A percentile compares a stretch with the other conserved stretches of the same genome.
These are phyloP conservation scores for Phrynocephalus vlangalii DNA, from an alignment of 2,797 vertebrate species.

Conservation along the genomic window DNA sequence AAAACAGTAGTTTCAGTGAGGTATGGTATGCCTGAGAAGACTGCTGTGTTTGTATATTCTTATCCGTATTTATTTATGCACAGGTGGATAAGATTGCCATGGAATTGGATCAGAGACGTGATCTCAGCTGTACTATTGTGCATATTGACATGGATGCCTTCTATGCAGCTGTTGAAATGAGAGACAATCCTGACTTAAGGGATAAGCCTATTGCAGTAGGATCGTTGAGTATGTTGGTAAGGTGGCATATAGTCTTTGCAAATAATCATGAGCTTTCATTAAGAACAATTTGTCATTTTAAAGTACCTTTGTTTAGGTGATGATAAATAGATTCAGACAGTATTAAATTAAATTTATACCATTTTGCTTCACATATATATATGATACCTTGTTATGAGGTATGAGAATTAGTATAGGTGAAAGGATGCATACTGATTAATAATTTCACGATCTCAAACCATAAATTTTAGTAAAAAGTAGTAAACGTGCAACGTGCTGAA, in stretches of 20 bases:
- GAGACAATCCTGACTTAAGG: constrained; percentile 91
- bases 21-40: background rate
- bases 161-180: constrained; percentile 97
- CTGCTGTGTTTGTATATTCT: constrained; percentile 12
- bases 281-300: background rate
- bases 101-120: constrained; percentile 85
- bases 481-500: too few relatives aligned
- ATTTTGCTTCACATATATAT: too few relatives aligned
- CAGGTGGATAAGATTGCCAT: constrained; percentile 86
- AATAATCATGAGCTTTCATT: background rate
- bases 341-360: too few relatives aligned
- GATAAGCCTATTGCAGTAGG: constrained; percentile 97
- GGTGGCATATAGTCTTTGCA: constrained; percentile 45
- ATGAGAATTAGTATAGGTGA: too few relatives aligned
- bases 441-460: too few relatives aligned
- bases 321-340: background rate
- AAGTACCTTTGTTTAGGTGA: background rate
- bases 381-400: too few relatives aligned
- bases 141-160: constrained; percentile 99
- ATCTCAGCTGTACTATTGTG: constrained; percentile 88
- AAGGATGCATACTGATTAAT: too few relatives aligned
- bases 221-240: constrained; percentile 95
- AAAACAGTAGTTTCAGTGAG: background rate
- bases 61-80: constrained; percentile 33
- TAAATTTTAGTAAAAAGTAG: too few relatives aligned